A percentile compares a stretch with the other conserved stretches of the same genome.
phyloP scores from a whole-genome alignment of 1,140 invertebrate species.

The Habropoda laboriosa region DNA sequence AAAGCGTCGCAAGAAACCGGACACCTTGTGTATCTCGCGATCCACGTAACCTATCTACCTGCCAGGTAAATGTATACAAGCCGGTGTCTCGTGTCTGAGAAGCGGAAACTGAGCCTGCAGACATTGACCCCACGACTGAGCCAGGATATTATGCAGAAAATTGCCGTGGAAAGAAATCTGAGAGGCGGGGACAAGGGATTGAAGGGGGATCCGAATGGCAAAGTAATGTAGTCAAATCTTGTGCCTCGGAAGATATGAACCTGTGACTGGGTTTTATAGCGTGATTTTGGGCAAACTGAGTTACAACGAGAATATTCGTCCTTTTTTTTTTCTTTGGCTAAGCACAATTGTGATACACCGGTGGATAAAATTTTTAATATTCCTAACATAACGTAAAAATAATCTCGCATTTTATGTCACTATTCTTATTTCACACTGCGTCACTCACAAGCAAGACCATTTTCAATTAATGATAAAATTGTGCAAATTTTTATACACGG shows the following conservation, averaged over 20 bases:
- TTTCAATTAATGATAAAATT: too few species aligned
- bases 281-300: too few species aligned
- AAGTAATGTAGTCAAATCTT: conserved; percentile 38
- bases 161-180: conserved; percentile 31
- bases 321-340: too few species aligned
- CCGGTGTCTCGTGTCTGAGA: conserved; percentile 14
- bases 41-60: background rate
- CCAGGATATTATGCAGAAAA: conserved; percentile 31
- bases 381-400: too few species aligned
- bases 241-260: background rate
- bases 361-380: too few species aligned
- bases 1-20: conserved; percentile 21
- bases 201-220: conserved; percentile 11
- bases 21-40: conserved; percentile 15
- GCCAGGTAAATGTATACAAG: background rate
- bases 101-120: conserved; percentile 2
- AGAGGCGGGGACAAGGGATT: background rate
- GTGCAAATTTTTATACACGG: too few species aligned
- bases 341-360: too few species aligned
- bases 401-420: too few species aligned
- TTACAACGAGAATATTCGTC: too few species aligned
- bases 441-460: too few species aligned
- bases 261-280: too few species aligned
- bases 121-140: background rate
- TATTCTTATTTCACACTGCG: too few species aligned